Conservation (phyloP, 92 coral and sea anemone species). For the Zoanthus sociatus region DNA sequence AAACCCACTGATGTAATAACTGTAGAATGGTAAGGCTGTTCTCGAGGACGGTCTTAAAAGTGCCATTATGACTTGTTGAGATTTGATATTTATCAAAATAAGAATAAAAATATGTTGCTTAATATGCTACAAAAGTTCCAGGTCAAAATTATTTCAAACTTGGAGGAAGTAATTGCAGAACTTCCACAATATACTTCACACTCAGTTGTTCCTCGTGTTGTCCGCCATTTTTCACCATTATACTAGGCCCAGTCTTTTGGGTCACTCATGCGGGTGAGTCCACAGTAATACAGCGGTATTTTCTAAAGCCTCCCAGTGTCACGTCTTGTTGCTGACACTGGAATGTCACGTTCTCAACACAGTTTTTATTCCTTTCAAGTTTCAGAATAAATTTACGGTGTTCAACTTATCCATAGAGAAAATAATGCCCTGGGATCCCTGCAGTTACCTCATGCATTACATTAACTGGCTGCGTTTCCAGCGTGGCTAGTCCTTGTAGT, state of each 20-base stretch:
- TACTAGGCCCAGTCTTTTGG: conserved; percentile 25
- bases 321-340: no score
- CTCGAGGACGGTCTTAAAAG: neutral
- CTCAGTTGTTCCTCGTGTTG: neutral
- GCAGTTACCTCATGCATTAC: no score
- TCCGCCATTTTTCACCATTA: conserved; percentile 14
- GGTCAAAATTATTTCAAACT: neutral
- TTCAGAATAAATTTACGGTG: no score
- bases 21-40: neutral
- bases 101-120: neutral
- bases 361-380: no score
- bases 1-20: neutral
- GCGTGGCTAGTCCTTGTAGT: no score
- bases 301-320: no score
- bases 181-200: neutral
- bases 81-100: neutral
- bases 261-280: no score
- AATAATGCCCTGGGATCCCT: no score
- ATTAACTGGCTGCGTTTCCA: no score
- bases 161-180: neutral
- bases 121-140: neutral
- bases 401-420: no score
- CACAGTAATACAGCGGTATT: no score
- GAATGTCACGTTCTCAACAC: no score
- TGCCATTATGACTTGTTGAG: neutral